Percentiles rank a stretch among this genome's conserved stretches.
phyloP scores from a whole-genome alignment of 2,113 vertebrate genomes.

The Malurus cyaneus region DNA sequence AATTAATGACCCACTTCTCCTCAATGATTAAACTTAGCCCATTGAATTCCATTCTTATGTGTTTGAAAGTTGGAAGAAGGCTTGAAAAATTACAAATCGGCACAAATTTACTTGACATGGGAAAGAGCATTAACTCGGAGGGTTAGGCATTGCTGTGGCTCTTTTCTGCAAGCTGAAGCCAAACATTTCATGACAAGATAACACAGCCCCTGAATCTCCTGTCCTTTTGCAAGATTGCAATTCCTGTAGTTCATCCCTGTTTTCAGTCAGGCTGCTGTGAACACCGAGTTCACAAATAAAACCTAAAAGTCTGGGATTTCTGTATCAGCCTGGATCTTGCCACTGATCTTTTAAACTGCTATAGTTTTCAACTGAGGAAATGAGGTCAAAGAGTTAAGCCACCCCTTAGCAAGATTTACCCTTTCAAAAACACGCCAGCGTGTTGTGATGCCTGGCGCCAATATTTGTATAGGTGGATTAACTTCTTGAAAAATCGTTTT shows the following conservation, averaged over 20 bases:
- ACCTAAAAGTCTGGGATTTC: not conserved
- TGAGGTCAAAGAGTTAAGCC: slow-evolving; percentile 62
- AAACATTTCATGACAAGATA: not conserved
- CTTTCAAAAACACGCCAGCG: slow-evolving; percentile 32
- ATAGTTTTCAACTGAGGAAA: slow-evolving; percentile 28
- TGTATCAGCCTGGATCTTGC: not conserved
- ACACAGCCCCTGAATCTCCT: not conserved
- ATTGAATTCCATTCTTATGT: not conserved
- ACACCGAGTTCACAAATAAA: not conserved
- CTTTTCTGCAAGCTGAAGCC: not conserved
- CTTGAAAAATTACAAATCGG: not conserved
- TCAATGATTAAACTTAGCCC: not conserved
- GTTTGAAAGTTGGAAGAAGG: not conserved
- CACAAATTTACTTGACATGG: not conserved
- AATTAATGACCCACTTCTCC: rapidly evolving
- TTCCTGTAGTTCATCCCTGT: not conserved
- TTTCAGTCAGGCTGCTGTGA: not conserved
- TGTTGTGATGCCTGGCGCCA: not conserved
- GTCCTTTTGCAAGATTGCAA: not conserved
- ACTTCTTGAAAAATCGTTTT: not conserved
- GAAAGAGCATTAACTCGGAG: not conserved
- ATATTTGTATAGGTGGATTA: slow-evolving; percentile 59
- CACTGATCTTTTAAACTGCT: slow-evolving; percentile 22
- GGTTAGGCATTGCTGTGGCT: not conserved
- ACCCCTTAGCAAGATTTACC: slow-evolving; percentile 51